A percentile compares a stretch with the other conserved stretches of the same genome.
Evolutionary conservation across 2,888 invertebrate genomes (phyloP).

Genomic region (Salticus scenicus): DNA sequence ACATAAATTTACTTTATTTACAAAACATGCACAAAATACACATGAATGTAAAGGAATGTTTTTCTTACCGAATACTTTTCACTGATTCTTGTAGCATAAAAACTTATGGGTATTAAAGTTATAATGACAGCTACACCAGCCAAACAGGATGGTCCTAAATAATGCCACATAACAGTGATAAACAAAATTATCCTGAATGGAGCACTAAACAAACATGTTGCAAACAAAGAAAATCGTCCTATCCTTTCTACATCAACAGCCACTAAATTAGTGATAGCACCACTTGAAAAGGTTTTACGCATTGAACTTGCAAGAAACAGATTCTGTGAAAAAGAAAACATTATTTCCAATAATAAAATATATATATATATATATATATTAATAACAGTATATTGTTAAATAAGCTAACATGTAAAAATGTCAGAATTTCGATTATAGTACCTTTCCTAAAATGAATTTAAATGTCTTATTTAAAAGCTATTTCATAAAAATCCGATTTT

Average conservation of each 20-base stretch:
- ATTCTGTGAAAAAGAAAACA: slow-evolving; percentile 28
- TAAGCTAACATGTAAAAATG: no score
- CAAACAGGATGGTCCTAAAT: slow-evolving; percentile 37
- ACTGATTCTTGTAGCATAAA: slow-evolving; percentile 29
- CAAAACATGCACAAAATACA: no score
- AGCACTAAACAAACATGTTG: slow-evolving; percentile 1
- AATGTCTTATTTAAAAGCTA: no score
- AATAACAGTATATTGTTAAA: no score
- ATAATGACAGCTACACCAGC: slow-evolving; percentile 48
- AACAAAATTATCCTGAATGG: slow-evolving; percentile 36
- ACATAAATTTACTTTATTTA: no score
- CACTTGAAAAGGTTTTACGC: slow-evolving; percentile 35
- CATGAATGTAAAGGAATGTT: no score
- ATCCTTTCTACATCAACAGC: slow-evolving; percentile 45
- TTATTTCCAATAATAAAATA: no score
- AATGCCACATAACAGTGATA: slow-evolving; percentile 46
- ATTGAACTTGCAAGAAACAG: slow-evolving; percentile 32
- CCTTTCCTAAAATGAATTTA: no score
- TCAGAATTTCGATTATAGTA: no score
- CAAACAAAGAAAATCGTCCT: slow-evolving; percentile 19
- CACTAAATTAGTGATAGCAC: slow-evolving; percentile 30
- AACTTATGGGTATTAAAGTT: slow-evolving; percentile 32
- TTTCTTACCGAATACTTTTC: slow-evolving; percentile 38
- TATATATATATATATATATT: no score
- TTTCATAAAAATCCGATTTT: no score